Evolutionary conservation across 2,888 invertebrate species (phyloP).

Genomic region (Lasioglossum vierecki): DNA sequence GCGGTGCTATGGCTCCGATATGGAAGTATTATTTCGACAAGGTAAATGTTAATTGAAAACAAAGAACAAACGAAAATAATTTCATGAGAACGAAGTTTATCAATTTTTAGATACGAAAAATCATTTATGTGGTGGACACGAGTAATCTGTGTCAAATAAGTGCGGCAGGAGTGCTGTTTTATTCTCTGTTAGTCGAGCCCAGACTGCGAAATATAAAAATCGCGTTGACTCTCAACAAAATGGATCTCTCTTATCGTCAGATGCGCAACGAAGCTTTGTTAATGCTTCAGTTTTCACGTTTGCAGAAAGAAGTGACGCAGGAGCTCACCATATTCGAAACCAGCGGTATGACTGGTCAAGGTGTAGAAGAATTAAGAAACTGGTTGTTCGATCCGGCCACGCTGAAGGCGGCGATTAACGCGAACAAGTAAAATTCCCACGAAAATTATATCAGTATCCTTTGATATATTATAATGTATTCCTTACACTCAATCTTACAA

Average conservation of each 20-base stretch:
- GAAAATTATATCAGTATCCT: conserved; percentile 37
- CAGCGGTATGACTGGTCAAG: conserved; percentile 90
- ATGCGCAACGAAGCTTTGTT: conserved; percentile 94
- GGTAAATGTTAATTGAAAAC: conserved; percentile 46
- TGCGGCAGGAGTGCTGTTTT: conserved; percentile 92
- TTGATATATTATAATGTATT: conserved; percentile 56
- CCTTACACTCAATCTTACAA: conserved; percentile 70
- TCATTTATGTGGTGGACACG: conserved; percentile 93
- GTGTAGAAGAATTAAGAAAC: conserved; percentile 88
- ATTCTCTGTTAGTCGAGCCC: conserved; percentile 91
- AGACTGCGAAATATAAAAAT: conserved; percentile 88
- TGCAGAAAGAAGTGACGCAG: conserved; percentile 89
- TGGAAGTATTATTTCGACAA: conserved; percentile 92
- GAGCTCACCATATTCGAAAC: conserved; percentile 90
- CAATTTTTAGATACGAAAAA: conserved; percentile 79
- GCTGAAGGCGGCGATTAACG: conserved; percentile 61
- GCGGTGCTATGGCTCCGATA: conserved; percentile 92
- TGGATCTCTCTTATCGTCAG: conserved; percentile 94
- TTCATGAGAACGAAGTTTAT: not conserved
- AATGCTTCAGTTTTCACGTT: conserved; percentile 91
- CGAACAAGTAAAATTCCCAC: conserved; percentile 55
- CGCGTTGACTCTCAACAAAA: conserved; percentile 90
- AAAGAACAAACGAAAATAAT: not conserved
- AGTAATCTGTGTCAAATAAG: conserved; percentile 95
- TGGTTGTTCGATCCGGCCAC: conserved; percentile 85